phyloP scores from a whole-genome alignment of 2,888 invertebrate species.

The Acleris laterana region DNA sequence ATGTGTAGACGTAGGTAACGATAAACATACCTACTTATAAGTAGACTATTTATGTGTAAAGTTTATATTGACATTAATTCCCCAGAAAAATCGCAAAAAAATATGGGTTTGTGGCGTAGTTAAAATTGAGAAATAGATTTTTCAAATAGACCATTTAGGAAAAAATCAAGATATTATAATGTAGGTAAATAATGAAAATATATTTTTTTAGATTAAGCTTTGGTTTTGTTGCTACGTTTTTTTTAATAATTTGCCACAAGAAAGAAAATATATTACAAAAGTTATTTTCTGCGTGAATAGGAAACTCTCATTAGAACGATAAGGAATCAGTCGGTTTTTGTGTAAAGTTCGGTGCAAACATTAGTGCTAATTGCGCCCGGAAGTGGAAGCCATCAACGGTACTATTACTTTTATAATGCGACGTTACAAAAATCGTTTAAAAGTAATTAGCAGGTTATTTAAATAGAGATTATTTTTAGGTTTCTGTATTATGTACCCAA shows the following conservation, averaged over 20 bases:
- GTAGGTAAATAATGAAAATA: neutral
- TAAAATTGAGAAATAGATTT: no score
- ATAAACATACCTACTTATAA: no score
- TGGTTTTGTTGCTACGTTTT: neutral
- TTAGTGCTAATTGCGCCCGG: slow-evolving; percentile 60
- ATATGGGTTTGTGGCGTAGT: no score
- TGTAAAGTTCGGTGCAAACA: slow-evolving; percentile 62
- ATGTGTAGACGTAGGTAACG: no score
- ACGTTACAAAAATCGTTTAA: slow-evolving; percentile 2
- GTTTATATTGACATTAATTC: no score
- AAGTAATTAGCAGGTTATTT: slow-evolving; percentile 2
- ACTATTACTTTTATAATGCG: slow-evolving; percentile 9
- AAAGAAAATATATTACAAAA: neutral
- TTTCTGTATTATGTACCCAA: no score
- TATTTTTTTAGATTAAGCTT: neutral
- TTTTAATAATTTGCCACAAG: neutral
- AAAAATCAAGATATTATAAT: no score
- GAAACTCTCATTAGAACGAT: slow-evolving; percentile 56
- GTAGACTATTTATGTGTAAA: no score
- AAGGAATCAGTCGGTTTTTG: slow-evolving; percentile 65
- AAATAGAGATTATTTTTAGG: neutral
- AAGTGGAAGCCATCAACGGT: slow-evolving; percentile 35
- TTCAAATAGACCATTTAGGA: no score
- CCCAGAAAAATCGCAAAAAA: no score
- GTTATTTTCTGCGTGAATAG: slow-evolving; percentile 11